Conservation (phyloP, 1,140 invertebrate species). For the Ceratina calcarata region DNA sequence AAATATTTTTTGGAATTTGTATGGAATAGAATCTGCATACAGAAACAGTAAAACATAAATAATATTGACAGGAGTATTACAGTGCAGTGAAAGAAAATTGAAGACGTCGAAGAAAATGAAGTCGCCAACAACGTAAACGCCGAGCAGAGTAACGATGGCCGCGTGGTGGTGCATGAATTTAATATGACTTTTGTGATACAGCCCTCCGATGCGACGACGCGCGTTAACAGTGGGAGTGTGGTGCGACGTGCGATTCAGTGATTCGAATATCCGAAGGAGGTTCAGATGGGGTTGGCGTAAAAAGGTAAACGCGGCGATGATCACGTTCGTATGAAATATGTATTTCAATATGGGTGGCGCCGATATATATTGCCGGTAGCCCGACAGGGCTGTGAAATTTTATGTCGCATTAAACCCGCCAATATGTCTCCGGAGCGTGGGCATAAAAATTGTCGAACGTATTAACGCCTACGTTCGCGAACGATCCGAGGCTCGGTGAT, state of each 20-base stretch:
- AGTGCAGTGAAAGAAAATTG: too few species aligned
- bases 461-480: slow-evolving; percentile 61
- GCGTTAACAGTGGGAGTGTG: slow-evolving; percentile 14
- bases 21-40: slow-evolving; percentile 66
- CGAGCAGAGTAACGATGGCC: slow-evolving; percentile 45
- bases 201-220: too few species aligned
- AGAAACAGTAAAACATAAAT: too few species aligned
- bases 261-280: slow-evolving; percentile 37
- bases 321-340: slow-evolving; percentile 70
- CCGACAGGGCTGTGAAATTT: slow-evolving; percentile 61
- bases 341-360: slow-evolving; percentile 70
- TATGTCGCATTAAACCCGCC: slow-evolving; percentile 70
- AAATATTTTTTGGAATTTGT: slow-evolving; percentile 75
- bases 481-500: slow-evolving; percentile 27
- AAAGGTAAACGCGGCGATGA: slow-evolving; percentile 49
- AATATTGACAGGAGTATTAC: too few species aligned
- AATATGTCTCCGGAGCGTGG: slow-evolving; percentile 62
- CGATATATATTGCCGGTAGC: slow-evolving; percentile 56
- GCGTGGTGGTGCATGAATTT: slow-evolving; percentile 20
- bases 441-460: slow-evolving; percentile 71
- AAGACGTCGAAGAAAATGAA: too few species aligned
- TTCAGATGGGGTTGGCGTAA: slow-evolving; percentile 21
- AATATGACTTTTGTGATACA: slow-evolving; percentile 17
- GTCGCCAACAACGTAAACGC: not conserved
- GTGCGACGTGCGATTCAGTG: slow-evolving; percentile 26